These are phyloP conservation scores for Limnephilus rhombicus DNA, from an alignment of 2,888 invertebrate species.

Conservation along the genomic window DNA sequence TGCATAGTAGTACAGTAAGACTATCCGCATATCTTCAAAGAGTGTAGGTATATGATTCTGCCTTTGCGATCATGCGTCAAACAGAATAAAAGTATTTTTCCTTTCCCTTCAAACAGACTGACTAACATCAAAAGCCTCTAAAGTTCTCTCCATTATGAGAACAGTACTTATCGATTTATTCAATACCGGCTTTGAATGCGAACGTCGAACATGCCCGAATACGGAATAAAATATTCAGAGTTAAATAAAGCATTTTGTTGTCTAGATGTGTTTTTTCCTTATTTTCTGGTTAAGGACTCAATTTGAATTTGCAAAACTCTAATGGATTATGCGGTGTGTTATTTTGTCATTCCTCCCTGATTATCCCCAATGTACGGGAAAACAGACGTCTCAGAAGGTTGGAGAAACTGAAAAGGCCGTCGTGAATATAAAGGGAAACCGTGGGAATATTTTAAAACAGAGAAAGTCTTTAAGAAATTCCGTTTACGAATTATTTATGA, in stretches of 20 bases:
- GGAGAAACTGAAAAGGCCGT: background rate
- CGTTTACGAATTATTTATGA: conserved; percentile 32
- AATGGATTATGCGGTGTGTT: conserved; percentile 47
- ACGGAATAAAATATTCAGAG: conserved; percentile 29
- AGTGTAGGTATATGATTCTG: background rate
- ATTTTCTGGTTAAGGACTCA: conserved; percentile 16
- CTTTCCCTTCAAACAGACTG: conserved; percentile 12
- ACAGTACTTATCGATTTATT: conserved; percentile 28
- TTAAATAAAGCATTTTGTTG: conserved; percentile 36
- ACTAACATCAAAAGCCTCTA: conserved; percentile 1
- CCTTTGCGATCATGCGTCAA: background rate
- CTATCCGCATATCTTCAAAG: background rate
- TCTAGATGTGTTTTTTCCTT: conserved; percentile 38
- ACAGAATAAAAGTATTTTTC: background rate
- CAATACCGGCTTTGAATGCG: conserved; percentile 39
- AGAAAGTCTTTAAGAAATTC: conserved; percentile 21
- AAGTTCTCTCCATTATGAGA: background rate
- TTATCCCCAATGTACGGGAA: background rate
- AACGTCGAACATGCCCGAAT: conserved; percentile 19
- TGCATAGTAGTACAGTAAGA: background rate
- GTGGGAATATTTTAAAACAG: background rate
- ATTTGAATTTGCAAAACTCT: conserved; percentile 32
- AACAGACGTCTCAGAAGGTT: background rate
- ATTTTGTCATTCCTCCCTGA: conserved; percentile 47
- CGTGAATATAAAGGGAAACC: background rate